These are phyloP conservation scores for Kradibia gibbosae DNA, from an alignment of 1,140 invertebrate species.

Conservation along the genomic window DNA sequence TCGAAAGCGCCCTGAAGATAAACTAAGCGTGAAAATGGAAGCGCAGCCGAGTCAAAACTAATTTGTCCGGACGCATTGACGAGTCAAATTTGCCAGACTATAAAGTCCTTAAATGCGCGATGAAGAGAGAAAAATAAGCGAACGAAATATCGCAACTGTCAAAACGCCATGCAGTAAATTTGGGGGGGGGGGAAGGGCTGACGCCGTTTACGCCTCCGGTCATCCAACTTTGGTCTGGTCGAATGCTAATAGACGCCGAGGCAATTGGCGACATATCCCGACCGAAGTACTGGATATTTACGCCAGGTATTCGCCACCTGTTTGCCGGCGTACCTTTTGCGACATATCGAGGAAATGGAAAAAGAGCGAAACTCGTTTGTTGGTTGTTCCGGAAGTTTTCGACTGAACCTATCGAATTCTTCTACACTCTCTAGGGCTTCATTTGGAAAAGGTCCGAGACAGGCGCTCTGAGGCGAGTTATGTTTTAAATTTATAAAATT, in stretches of 20 bases:
- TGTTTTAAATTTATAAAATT: not conserved
- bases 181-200: not conserved
- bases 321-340: too few relatives aligned
- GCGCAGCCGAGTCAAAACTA: slow-evolving; percentile 7
- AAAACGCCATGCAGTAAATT: slow-evolving; percentile 39
- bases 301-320: not conserved
- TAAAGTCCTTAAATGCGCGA: not conserved
- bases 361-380: not conserved
- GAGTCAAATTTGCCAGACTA: slow-evolving; percentile 13
- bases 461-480: not conserved
- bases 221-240: slow-evolving; percentile 38
- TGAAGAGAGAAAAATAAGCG: not conserved
- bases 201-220: not conserved
- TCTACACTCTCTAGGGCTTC: not conserved
- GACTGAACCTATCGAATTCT: not conserved
- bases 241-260: slow-evolving; percentile 35
- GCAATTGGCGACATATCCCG: not conserved
- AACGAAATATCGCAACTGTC: slow-evolving; percentile 31
- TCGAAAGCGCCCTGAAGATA: not conserved
- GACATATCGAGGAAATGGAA: not conserved
- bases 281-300: not conserved
- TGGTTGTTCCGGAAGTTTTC: not conserved
- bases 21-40: not conserved
- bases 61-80: slow-evolving; percentile 9
- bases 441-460: not conserved